These are phyloP conservation scores for Cataglyphis hispanica DNA, from an alignment of 1,140 invertebrate genomes.

Conservation along the genomic window DNA sequence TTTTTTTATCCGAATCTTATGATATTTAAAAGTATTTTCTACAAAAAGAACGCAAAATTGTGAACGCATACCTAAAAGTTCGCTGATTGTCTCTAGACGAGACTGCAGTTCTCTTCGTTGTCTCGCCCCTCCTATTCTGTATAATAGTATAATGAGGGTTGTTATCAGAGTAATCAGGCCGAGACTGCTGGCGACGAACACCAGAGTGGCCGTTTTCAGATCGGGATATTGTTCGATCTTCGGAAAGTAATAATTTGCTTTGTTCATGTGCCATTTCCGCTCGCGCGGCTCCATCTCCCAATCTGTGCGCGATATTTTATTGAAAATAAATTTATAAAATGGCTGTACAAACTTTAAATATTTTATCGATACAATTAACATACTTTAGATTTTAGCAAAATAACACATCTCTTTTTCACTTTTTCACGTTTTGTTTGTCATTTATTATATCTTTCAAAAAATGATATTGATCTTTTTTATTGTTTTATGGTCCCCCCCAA, in stretches of 20 bases:
- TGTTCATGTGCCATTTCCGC: slow-evolving; percentile 90
- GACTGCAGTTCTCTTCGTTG: slow-evolving; percentile 89
- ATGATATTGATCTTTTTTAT: no score
- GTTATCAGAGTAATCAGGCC: slow-evolving; percentile 89
- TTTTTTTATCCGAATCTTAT: not conserved
- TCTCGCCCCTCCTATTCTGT: slow-evolving; percentile 88
- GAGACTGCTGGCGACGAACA: slow-evolving; percentile 89
- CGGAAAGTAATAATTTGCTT: slow-evolving; percentile 91
- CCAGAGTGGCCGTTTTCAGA: slow-evolving; percentile 89
- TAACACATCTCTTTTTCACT: no score
- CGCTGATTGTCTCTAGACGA: slow-evolving; percentile 90
- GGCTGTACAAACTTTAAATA: not conserved
- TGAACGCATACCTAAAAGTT: slow-evolving; percentile 87
- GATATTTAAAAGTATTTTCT: not conserved
- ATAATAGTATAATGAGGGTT: slow-evolving; percentile 89
- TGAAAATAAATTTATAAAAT: not conserved
- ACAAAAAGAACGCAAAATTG: not conserved
- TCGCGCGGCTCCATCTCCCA: slow-evolving; percentile 87
- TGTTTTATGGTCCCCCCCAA: no score
- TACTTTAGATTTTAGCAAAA: no score
- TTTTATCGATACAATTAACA: slow-evolving; percentile 1
- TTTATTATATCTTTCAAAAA: no score
- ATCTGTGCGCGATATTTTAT: slow-evolving; percentile 78
- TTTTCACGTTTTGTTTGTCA: no score
- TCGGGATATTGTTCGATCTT: slow-evolving; percentile 90